Percentiles rank a stretch among this genome's conserved stretches.
Evolutionary conservation across 2,888 invertebrate genomes (phyloP).

Genomic region (Thera obeliscata): DNA sequence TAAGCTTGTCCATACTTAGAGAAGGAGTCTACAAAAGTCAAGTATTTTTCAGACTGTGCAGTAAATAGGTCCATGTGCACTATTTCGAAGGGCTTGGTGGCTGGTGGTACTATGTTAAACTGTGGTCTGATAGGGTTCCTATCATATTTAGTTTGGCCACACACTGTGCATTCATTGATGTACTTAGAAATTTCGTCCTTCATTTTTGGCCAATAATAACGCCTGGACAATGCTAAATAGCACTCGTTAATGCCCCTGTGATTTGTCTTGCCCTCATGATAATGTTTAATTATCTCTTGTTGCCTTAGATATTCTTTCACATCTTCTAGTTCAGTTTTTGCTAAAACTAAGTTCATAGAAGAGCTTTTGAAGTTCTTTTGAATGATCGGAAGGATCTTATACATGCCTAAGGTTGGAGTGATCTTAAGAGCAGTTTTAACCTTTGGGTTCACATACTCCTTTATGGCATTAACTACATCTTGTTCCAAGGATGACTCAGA

Average conservation of each 20-base stretch:
- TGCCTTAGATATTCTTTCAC: constrained; percentile 41
- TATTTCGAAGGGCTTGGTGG: constrained; percentile 40
- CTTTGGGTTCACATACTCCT: constrained; percentile 46
- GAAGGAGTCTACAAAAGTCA: constrained; percentile 38
- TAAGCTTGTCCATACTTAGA: constrained; percentile 41
- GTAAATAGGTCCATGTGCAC: constrained; percentile 41
- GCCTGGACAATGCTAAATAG: constrained; percentile 26
- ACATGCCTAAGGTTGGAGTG: constrained; percentile 35
- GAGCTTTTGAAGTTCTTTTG: constrained; percentile 42
- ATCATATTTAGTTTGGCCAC: constrained; percentile 44
- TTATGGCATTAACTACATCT: constrained; percentile 40
- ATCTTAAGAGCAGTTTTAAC: constrained; percentile 42
- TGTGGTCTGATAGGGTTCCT: constrained; percentile 32
- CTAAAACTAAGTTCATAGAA: constrained; percentile 39
- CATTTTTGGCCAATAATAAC: constrained; percentile 43
- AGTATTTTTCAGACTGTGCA: constrained; percentile 36
- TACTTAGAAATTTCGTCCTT: constrained; percentile 41
- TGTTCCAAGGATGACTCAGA: constrained; percentile 39
- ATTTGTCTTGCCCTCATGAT: constrained; percentile 47
- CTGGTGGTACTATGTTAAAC: constrained; percentile 32
- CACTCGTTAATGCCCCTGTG: constrained; percentile 44
- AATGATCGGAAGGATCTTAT: constrained; percentile 38
- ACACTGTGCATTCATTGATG: constrained; percentile 35
- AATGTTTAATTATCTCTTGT: constrained; percentile 43
- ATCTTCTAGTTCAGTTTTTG: constrained; percentile 40